A percentile compares a stretch with the other conserved stretches of the same genome.
These are phyloP conservation scores for Enteromius trimaculatus DNA, from an alignment of 2,797 vertebrate species.

Conservation along the genomic window DNA sequence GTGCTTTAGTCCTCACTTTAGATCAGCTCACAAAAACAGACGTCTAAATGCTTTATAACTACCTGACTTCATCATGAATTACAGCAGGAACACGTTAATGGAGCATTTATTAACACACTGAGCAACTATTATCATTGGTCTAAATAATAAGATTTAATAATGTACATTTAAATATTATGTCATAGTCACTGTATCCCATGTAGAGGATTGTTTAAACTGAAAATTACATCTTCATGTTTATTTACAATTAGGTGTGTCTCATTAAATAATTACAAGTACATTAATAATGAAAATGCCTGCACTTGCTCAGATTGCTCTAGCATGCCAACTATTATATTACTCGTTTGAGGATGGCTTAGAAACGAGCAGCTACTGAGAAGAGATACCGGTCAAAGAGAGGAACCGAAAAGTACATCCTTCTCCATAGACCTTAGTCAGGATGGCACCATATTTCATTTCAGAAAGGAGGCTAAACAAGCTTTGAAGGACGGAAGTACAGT, in stretches of 20 bases:
- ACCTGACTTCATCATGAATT: too few relatives aligned
- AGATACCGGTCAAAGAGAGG: constrained; percentile 1
- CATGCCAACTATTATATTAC: constrained; percentile 47
- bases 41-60: too few relatives aligned
- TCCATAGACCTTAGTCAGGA: not conserved
- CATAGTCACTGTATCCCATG: not conserved
- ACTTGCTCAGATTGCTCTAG: constrained; percentile 40
- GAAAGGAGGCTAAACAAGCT: not conserved
- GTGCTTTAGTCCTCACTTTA: too few relatives aligned
- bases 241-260: constrained; percentile 61
- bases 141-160: too few relatives aligned
- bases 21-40: too few relatives aligned
- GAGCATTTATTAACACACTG: too few relatives aligned
- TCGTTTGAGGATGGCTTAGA: constrained; percentile 18
- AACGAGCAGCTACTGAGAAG: constrained; percentile 31
- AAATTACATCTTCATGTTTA: constrained; percentile 60
- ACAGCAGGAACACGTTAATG: too few relatives aligned
- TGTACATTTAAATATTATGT: not conserved
- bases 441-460: not conserved
- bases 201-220: constrained; percentile 6
- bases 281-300: constrained; percentile 65
- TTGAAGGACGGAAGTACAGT: not conserved
- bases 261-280: constrained; percentile 59
- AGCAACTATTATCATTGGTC: too few relatives aligned
- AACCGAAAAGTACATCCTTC: not conserved